Evolutionary conservation across 2,113 vertebrate genomes (phyloP).

Genomic region (Corvus cornix): DNA sequence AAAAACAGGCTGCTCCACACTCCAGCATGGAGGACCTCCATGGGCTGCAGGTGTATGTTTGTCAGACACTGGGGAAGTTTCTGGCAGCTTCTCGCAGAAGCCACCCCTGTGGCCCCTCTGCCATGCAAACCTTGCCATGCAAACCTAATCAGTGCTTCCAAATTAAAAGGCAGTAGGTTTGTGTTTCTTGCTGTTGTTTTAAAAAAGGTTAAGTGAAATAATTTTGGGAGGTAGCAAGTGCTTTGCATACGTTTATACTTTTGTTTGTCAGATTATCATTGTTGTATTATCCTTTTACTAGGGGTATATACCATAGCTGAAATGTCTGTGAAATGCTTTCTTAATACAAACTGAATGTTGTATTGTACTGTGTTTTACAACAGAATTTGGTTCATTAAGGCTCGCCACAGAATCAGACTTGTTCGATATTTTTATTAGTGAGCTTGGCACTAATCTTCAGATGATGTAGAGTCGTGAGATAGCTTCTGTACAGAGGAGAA

Average conservation of each 20-base stretch:
- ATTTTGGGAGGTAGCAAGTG: background rate
- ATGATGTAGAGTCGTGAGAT: background rate
- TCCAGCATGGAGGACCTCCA: background rate
- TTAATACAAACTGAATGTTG: background rate
- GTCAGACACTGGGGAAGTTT: background rate
- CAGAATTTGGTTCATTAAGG: background rate
- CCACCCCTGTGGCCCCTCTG: background rate
- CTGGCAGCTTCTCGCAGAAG: background rate
- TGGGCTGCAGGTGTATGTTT: background rate
- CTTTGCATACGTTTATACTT: background rate
- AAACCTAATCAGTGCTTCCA: background rate
- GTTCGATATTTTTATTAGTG: background rate
- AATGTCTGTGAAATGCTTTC: background rate
- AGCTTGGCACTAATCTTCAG: background rate
- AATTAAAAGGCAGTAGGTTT: background rate
- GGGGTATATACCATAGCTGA: background rate
- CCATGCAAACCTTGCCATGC: background rate
- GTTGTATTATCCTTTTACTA: background rate
- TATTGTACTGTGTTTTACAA: background rate
- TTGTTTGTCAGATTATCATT: background rate
- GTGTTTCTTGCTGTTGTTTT: background rate
- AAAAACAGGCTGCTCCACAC: background rate
- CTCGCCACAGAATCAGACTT: background rate
- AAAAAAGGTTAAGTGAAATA: background rate
- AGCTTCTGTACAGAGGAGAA: background rate